phyloP scores from a whole-genome alignment of 2,113 vertebrate genomes.

The Aspiorhynchus laticeps region DNA sequence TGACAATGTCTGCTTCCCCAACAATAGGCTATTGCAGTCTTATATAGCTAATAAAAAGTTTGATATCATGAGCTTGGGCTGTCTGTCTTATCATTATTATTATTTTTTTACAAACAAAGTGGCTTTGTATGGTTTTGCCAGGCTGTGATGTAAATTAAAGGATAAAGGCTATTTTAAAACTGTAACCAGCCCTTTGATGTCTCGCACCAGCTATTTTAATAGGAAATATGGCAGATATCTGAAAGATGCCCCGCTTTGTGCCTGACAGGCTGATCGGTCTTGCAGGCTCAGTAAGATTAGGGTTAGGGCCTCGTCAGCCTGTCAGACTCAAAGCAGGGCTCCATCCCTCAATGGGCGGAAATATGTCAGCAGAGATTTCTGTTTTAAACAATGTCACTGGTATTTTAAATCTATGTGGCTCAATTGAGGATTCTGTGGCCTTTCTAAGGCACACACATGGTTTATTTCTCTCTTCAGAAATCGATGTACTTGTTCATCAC shows the following conservation, averaged over 20 bases:
- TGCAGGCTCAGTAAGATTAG: conserved; percentile 19
- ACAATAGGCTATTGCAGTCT: too few relatives aligned
- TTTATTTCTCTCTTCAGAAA: conserved; percentile 22
- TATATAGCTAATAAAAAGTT: background rate
- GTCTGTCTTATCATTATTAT: background rate
- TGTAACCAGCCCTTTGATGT: conserved; percentile 13
- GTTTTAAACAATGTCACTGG: background rate
- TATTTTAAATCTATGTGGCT: conserved; percentile 17
- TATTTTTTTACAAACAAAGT: background rate
- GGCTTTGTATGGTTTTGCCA: background rate
- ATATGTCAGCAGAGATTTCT: conserved; percentile 11
- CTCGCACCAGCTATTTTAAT: conserved; percentile 22
- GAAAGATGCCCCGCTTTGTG: background rate
- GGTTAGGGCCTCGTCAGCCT: conserved; percentile 18
- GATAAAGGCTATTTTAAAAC: conserved; percentile 9
- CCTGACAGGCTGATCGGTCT: conserved; percentile 28
- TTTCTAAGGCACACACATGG: conserved; percentile 18
- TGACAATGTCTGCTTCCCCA: background rate
- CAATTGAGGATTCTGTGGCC: background rate
- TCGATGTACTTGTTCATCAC: conserved; percentile 22
- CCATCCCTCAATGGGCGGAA: background rate
- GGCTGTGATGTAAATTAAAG: background rate
- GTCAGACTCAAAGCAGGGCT: background rate
- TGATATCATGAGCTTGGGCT: background rate
- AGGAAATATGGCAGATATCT: conserved; percentile 1